phyloP scores from a whole-genome alignment of 2,113 vertebrate species.

The Odobenus rosmarus region DNA sequence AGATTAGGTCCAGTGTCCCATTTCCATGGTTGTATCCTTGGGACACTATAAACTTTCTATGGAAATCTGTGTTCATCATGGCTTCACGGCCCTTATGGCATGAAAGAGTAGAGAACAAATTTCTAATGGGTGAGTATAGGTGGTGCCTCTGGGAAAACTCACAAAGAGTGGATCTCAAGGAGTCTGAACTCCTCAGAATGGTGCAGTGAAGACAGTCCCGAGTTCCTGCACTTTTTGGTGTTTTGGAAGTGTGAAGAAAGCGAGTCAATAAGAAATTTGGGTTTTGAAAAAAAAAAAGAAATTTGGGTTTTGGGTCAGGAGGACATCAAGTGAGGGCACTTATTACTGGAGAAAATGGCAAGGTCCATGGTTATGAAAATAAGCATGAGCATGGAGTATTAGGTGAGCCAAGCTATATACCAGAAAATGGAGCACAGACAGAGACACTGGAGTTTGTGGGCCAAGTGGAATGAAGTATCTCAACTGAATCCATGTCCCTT shows the following conservation, averaged over 20 bases:
- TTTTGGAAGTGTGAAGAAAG: neutral
- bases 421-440: neutral
- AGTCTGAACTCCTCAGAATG: neutral
- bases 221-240: neutral
- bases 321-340: neutral
- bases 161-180: too few relatives aligned
- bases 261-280: neutral
- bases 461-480: neutral
- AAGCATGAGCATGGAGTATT: neutral
- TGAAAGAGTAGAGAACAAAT: neutral
- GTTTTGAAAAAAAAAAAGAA: neutral
- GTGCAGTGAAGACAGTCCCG: neutral
- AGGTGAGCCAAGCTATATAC: neutral
- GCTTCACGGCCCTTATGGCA: neutral
- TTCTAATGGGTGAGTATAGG: neutral
- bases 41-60: neutral
- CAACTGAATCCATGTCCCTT: neutral
- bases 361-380: neutral
- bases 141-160: neutral
- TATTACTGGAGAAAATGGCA: neutral
- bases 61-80: neutral
- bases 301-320: neutral
- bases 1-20: neutral
- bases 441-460: neutral
- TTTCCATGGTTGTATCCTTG: neutral